Conservation (phyloP, 64 coral and sea anemone species). For the Acropora tenuis region DNA sequence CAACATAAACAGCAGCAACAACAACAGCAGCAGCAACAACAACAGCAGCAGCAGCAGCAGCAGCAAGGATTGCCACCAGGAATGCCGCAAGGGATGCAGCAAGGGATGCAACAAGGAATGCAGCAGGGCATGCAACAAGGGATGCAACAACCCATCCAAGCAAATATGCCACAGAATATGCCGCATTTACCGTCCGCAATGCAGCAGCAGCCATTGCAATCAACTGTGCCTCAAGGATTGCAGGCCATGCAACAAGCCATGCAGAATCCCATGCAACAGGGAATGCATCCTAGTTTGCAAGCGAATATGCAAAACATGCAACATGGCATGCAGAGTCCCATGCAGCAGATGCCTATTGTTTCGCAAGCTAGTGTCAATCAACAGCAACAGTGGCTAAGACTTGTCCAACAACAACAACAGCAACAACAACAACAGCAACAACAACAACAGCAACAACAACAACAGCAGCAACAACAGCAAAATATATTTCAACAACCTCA, state of each 20-base stretch:
- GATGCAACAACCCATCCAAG: constrained; percentile 70
- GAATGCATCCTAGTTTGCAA: constrained; percentile 70
- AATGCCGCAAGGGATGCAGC: constrained; percentile 78
- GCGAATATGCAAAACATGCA: constrained; percentile 34
- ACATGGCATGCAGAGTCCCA: constrained; percentile 43
- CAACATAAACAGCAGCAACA: constrained; percentile 80
- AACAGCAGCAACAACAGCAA: constrained; percentile 82
- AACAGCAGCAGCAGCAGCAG: constrained; percentile 58
- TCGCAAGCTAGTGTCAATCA: constrained; percentile 43
- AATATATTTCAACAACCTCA: constrained; percentile 87
- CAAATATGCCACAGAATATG: constrained; percentile 64
- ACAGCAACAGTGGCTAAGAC: constrained; percentile 72
- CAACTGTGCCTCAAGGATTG: constrained; percentile 58
- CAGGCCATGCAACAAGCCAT: constrained; percentile 67
- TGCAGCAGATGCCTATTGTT: constrained; percentile 62
- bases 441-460: constrained; percentile 51
- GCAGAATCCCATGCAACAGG: constrained; percentile 62
- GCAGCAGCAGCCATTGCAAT: constrained; percentile 56
- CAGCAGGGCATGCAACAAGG: constrained; percentile 64
- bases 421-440: constrained; percentile 68
- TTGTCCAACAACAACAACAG: constrained; percentile 62
- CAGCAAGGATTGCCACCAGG: constrained; percentile 70
- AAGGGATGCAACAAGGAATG: constrained; percentile 62
- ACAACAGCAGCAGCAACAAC: constrained; percentile 61
- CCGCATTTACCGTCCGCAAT: constrained; percentile 47